These are phyloP conservation scores for Bombus soroeensis DNA, from an alignment of 1,140 invertebrate species.

Conservation along the genomic window DNA sequence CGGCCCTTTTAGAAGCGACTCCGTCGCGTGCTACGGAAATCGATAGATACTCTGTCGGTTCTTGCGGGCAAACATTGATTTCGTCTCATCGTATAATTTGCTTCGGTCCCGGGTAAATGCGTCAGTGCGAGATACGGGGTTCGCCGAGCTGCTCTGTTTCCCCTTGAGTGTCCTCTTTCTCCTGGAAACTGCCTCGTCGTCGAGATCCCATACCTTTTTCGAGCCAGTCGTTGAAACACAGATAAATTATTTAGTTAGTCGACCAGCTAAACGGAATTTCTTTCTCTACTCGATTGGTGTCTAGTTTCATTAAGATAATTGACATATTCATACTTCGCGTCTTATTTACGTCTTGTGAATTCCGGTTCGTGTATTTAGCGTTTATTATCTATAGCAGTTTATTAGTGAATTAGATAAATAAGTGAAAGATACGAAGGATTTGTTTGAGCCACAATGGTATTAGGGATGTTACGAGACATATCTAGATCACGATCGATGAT, in stretches of 20 bases:
- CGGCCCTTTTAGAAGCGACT: constrained; percentile 47
- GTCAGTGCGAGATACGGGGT: constrained; percentile 5
- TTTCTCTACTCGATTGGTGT: no score
- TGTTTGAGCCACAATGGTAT: not conserved
- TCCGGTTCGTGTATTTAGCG: no score
- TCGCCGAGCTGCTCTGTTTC: not conserved
- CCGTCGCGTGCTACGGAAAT: constrained; percentile 52
- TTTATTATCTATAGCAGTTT: no score
- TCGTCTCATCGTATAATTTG: constrained; percentile 46
- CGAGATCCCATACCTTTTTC: no score
- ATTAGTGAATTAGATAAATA: not conserved
- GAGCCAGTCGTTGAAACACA: no score
- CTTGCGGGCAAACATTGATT: constrained; percentile 46
- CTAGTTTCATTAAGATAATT: no score
- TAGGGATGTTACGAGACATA: not conserved
- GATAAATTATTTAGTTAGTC: no score
- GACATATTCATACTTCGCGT: no score
- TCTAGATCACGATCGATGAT: not conserved
- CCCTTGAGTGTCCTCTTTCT: not conserved
- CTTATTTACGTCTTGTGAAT: no score
- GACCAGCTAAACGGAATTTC: no score
- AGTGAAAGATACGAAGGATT: not conserved
- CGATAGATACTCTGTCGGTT: constrained; percentile 43
- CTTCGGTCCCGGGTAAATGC: constrained; percentile 13
- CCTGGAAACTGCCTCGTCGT: not conserved